These are phyloP conservation scores for Erethizon dorsatum DNA, from an alignment of 2,797 vertebrate genomes.

Conservation along the genomic window DNA sequence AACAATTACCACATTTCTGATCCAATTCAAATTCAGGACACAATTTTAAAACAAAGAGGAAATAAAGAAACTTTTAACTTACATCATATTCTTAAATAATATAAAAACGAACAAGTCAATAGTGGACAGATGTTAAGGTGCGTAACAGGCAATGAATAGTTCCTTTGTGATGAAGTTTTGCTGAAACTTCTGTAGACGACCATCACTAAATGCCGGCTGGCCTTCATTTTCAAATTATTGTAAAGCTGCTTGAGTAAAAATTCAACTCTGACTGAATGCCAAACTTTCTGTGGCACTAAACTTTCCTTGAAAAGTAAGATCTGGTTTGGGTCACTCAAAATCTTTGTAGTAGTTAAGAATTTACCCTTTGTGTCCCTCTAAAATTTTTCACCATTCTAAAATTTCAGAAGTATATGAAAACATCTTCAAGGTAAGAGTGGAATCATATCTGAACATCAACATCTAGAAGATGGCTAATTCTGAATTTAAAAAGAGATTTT, in stretches of 20 bases:
- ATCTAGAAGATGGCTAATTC: not conserved
- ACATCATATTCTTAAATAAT: conserved; percentile 52
- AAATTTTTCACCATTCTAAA: conserved; percentile 1
- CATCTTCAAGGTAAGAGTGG: conserved; percentile 56
- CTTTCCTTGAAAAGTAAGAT: conserved; percentile 72
- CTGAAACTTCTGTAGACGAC: conserved; percentile 75
- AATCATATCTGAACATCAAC: conserved; percentile 24
- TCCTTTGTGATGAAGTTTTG: conserved; percentile 73
- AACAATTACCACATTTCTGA: conserved; percentile 49
- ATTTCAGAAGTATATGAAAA: conserved; percentile 60
- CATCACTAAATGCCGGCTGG: conserved; percentile 81
- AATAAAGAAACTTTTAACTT: conserved; percentile 77
- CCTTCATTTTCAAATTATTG: conserved; percentile 84
- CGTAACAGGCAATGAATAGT: conserved; percentile 52
- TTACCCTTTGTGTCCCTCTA: conserved; percentile 46
- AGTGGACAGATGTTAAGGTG: conserved; percentile 71
- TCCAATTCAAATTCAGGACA: conserved; percentile 49
- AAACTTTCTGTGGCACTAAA: conserved; percentile 74
- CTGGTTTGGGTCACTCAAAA: conserved; percentile 66
- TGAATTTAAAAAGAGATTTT: conserved; percentile 54
- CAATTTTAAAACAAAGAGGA: conserved; percentile 63
- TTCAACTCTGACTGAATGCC: conserved; percentile 79
- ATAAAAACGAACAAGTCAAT: conserved; percentile 44
- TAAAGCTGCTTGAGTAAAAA: conserved; percentile 73
- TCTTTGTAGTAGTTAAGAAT: conserved; percentile 72